phyloP scores from a whole-genome alignment of 1,140 invertebrate species.

The Ostrea denselamellosa region DNA sequence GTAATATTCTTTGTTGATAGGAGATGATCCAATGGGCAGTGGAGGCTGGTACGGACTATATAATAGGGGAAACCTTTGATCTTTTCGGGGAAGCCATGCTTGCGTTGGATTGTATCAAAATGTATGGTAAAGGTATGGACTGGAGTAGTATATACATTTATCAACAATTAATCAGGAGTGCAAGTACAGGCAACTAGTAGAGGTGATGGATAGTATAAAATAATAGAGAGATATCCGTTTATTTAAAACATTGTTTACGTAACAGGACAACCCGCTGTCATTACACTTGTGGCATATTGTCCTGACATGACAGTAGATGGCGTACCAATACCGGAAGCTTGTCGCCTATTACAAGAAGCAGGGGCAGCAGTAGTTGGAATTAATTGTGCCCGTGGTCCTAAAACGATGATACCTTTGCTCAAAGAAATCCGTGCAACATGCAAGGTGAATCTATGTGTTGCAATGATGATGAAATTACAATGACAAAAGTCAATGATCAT shows the following conservation, averaged over 20 bases:
- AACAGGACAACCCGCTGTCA: slow-evolving; percentile 66
- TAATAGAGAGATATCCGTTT: no score
- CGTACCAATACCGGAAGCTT: slow-evolving; percentile 62
- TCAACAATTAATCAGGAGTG: no score
- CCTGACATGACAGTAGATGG: slow-evolving; percentile 63
- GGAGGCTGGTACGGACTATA: slow-evolving; percentile 66
- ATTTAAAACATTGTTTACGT: no score
- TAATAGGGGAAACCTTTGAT: slow-evolving; percentile 70
- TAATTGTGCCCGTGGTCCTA: slow-evolving; percentile 72
- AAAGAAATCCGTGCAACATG: slow-evolving; percentile 63
- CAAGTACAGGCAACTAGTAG: no score
- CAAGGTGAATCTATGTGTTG: slow-evolving; percentile 57
- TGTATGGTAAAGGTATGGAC: slow-evolving; percentile 64
- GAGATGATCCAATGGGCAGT: slow-evolving; percentile 70
- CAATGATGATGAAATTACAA: no score
- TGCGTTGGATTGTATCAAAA: slow-evolving; percentile 69
- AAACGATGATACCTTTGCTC: slow-evolving; percentile 68
- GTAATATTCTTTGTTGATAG: slow-evolving; percentile 47
- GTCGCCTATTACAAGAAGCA: slow-evolving; percentile 65
- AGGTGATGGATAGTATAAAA: no score
- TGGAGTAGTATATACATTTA: not conserved
- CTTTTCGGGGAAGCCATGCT: slow-evolving; percentile 68
- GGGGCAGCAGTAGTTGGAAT: slow-evolving; percentile 74
- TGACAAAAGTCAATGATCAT: no score
- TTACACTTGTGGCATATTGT: slow-evolving; percentile 64